A percentile compares a stretch with the other conserved stretches of the same genome.
phyloP scores from a whole-genome alignment of 2,113 vertebrate species.

The Australoheros scitulus region DNA sequence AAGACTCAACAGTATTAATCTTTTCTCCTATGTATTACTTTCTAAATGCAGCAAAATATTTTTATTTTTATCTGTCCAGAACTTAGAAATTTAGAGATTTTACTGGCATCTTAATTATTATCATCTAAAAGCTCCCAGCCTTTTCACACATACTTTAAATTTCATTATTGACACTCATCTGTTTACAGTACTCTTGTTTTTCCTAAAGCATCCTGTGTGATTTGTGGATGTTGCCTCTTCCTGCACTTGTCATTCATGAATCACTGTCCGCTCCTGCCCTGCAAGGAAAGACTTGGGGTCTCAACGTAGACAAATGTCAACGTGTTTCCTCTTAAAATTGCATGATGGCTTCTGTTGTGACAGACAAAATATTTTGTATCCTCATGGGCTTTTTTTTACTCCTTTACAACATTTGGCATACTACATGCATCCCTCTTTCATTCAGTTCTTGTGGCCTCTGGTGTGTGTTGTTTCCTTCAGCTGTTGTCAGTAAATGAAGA shows the following conservation, averaged over 20 bases:
- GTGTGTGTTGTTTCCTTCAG: neutral
- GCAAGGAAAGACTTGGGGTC: conserved; percentile 27
- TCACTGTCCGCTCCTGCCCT: conserved; percentile 53
- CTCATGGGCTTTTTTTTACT: neutral
- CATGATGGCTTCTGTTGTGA: conserved; percentile 41
- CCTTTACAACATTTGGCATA: neutral
- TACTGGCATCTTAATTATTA: neutral
- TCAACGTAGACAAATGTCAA: conserved; percentile 40
- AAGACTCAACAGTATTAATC: neutral
- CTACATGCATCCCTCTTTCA: conserved; percentile 1
- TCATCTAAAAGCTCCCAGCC: neutral
- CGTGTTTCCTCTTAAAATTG: conserved; percentile 49
- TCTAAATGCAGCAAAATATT: neutral
- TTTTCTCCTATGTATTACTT: neutral
- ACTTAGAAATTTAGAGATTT: neutral
- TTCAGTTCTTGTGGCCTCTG: conserved; percentile 1
- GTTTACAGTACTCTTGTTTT: conserved; percentile 59
- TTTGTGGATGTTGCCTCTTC: conserved; percentile 68
- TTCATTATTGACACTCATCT: conserved; percentile 54
- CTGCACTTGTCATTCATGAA: conserved; percentile 65
- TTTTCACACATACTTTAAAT: neutral
- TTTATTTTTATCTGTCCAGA: neutral
- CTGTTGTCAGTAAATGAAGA: neutral
- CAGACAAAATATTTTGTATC: conserved; percentile 20
- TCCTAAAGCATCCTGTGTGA: conserved; percentile 64